These are phyloP conservation scores for Rotaria macrura DNA, from an alignment of 2,888 invertebrate genomes.

Conservation along the genomic window DNA sequence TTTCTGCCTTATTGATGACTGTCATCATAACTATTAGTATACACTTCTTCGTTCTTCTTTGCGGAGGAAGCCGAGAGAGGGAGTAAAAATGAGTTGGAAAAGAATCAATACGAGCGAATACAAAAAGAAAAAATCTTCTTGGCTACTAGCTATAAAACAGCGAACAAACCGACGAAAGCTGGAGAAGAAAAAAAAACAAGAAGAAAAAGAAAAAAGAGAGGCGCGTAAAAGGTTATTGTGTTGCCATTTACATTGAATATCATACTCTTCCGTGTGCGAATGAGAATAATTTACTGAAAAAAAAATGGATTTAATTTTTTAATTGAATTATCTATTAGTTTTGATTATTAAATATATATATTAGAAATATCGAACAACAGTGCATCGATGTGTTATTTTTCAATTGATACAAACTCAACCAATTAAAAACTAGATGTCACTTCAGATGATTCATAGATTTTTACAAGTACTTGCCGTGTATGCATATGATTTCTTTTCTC, in stretches of 20 bases:
- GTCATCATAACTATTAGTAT: background rate
- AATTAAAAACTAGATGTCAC: background rate
- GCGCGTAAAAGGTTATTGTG: background rate
- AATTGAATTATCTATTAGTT: background rate
- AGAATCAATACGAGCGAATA: background rate
- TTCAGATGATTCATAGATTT: too few relatives aligned
- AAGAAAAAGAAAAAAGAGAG: background rate
- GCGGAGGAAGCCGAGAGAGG: background rate
- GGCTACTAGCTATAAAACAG: background rate
- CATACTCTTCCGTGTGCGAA: background rate
- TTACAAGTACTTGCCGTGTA: too few relatives aligned
- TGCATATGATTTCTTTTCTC: too few relatives aligned
- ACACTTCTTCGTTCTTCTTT: background rate
- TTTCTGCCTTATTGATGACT: background rate
- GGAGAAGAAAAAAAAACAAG: background rate
- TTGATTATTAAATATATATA: background rate
- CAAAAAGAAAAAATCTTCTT: background rate
- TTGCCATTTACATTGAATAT: background rate
- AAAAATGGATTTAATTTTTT: background rate
- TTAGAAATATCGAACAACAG: background rate
- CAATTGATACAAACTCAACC: background rate
- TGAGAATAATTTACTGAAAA: background rate
- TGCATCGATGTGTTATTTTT: background rate
- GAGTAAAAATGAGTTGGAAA: background rate
- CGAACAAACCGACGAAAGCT: background rate